A percentile compares a stretch with the other conserved stretches of the same genome.
These are phyloP conservation scores for Xenopus petersii DNA, from an alignment of 2,797 vertebrate genomes.

Conservation along the genomic window DNA sequence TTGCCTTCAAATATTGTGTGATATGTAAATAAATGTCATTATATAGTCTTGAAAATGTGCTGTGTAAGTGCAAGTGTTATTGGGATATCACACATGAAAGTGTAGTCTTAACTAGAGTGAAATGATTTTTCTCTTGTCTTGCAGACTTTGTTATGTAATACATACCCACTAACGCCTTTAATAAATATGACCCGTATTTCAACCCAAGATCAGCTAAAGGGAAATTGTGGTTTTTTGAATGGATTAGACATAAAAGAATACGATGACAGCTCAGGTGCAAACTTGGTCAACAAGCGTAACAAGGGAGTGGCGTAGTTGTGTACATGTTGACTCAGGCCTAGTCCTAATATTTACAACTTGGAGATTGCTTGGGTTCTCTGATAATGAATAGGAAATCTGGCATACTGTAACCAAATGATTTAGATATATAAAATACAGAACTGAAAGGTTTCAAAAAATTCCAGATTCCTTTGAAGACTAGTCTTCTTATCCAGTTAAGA, in stretches of 20 bases:
- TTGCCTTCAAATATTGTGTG: too few relatives aligned
- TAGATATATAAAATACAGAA: not conserved
- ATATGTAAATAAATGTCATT: too few relatives aligned
- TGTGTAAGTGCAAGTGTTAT: not conserved
- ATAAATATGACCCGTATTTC: constrained; percentile 76
- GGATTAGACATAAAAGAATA: constrained; percentile 59
- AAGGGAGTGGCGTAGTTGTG: constrained; percentile 38
- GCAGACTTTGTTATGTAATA: constrained; percentile 54
- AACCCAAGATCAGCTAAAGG: constrained; percentile 58
- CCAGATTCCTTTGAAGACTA: not conserved
- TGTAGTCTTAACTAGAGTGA: not conserved
- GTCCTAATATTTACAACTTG: constrained; percentile 2
- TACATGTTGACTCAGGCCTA: constrained; percentile 44
- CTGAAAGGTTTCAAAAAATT: not conserved
- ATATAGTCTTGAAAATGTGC: too few relatives aligned
- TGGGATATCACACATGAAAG: constrained; percentile 41
- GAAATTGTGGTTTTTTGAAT: constrained; percentile 63
- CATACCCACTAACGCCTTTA: constrained; percentile 69
- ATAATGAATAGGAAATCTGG: not conserved
- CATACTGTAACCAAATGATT: not conserved
- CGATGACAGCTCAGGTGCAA: constrained; percentile 52
- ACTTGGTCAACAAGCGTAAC: constrained; percentile 54
- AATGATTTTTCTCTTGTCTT: constrained; percentile 54
- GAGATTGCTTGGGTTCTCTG: not conserved
- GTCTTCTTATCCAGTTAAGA: too few relatives aligned